Evolutionary conservation across 2,888 invertebrate species (phyloP), one percentile per base, ranked within the genome.

Genomic region (Hipparchia semele): DNA sequence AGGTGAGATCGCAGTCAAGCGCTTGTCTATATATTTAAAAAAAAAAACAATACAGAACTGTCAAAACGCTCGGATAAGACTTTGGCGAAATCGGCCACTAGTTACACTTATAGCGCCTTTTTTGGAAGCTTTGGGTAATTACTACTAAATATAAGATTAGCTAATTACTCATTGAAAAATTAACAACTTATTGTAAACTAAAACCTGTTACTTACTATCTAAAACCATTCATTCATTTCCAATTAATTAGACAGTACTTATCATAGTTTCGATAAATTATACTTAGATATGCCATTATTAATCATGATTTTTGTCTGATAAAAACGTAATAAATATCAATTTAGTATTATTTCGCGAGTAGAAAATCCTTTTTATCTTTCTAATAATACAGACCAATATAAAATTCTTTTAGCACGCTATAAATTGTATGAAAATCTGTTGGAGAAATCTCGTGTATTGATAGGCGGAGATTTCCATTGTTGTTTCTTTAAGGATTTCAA

Each of bases 271-370:
- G 51, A n/a, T 10, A 64, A 12, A 10, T 13, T 51, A 64, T n/a
- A 10, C 51, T 9, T 51, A 64, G 23, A 64, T 66, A 53, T 51
- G 53, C 33, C 65, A 66, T 46, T 60, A 68, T 33, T 68, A 12
- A 68, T 68, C 59, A 60, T n/a, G 12, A 6, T 68, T n/a, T 23
- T n/a, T 60, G 51, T 60, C 60, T 69, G 68, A 53, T 69, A 69
- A 49, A 60, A 61, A 53, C 10, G 60, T 60, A 60, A 60, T 53
- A 33, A 39, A n/a, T 68, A 60, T 61, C 8, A 53, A 61, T 33
- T 53, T 60, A 23, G 23, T 23, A 23, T 23, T 23, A 23, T 23
- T 23, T 23, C 23, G 23, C 49, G n/a, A 59, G 23, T n/a, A n/a
- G 0, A 23, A 23, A 23, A 23, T 23, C 23, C 23, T 45, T 58